Base-by-base conservation (phyloP, 2,888 invertebrate genomes). In the Azorinus chamasolen region DNA sequence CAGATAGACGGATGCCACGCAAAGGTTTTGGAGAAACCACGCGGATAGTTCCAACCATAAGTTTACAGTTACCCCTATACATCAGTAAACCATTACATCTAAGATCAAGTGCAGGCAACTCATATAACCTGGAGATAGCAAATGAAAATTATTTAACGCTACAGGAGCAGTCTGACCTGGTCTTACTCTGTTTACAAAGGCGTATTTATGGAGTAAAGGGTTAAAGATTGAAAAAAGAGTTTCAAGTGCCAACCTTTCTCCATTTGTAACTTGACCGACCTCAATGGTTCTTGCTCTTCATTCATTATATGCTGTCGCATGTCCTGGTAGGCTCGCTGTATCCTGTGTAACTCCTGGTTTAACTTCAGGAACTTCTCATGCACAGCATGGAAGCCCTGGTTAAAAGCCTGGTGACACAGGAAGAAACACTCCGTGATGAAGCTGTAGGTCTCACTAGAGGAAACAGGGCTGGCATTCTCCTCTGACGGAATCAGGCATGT, bases 341-440 rank as follows among this genome's bases (percentile, higher is more conserved):
- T 95, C 75, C 96, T 95, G 41, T 95, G 95, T 87, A 97, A 90
- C 70, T 95, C 94, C 69, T 95, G 94, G 87, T 96, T 96, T 83
- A 94, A 91, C 88, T 93, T 94, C 24, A 93, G 81, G 61, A 95
- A 91, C 83, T 94, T 94, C 87, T 94, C 94, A 72, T 94, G 91
- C 16, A 94, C 92, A 37, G 90, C 89, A 64, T 92, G 92, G 79
- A 93, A 93, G 0, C 96, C 96, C 62, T 98, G 94, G 91, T 97
- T 96, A 63, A 98, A 94, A 58, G 97, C 95, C 89, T 96, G 96
- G 91, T 98, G 98, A 0, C 97, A 96, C 94, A 98, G 95, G 93
- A 96, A 98, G 93, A 98, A 98, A 88, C 97, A 96, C 92, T 98
- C 97, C 0, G 97, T 97, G 16, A 97, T 95, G 92, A 98, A 98